Percentiles rank a stretch among this genome's conserved stretches.
phyloP scores from a whole-genome alignment of 23 tunicate species.

The Aplidium turbinatum region DNA sequence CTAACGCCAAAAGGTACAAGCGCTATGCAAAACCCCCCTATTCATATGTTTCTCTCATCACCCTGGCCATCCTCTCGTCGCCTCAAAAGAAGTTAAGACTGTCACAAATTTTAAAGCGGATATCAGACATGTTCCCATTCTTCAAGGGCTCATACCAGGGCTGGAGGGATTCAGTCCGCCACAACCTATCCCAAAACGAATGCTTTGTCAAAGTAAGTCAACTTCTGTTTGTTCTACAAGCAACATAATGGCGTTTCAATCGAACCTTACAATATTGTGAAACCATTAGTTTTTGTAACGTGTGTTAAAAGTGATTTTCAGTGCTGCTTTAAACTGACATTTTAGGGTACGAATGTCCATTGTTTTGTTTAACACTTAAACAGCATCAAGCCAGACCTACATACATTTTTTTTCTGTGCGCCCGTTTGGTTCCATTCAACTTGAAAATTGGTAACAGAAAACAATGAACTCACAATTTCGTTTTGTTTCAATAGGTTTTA shows the following conservation, averaged over 20 bases:
- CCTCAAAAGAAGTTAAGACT: conserved; percentile 81
- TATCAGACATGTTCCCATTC: conserved; percentile 98
- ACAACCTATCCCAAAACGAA: conserved; percentile 92
- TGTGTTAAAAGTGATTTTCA: too few relatives aligned
- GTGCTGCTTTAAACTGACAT: too few relatives aligned
- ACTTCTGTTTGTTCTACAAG: background rate
- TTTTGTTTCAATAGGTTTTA: conserved; percentile 68
- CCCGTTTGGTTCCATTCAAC: too few relatives aligned
- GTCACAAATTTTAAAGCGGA: conserved; percentile 91
- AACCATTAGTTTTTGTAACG: background rate
- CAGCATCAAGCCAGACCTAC: too few relatives aligned
- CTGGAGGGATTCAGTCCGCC: conserved; percentile 98
- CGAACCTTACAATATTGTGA: background rate
- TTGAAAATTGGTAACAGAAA: too few relatives aligned
- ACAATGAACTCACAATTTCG: too few relatives aligned
- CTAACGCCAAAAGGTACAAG: conserved; percentile 78
- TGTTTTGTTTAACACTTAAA: too few relatives aligned
- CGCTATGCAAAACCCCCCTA: conserved; percentile 96
- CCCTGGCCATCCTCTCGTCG: conserved; percentile 88
- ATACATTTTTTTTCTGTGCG: too few relatives aligned
- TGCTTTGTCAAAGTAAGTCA: conserved; percentile 92
- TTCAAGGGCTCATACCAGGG: conserved; percentile 93
- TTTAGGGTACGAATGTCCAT: too few relatives aligned
- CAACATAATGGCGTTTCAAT: background rate
- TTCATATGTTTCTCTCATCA: conserved; percentile 91